phyloP scores from a whole-genome alignment of 2,888 invertebrate genomes.

The Lasius platythorax region DNA sequence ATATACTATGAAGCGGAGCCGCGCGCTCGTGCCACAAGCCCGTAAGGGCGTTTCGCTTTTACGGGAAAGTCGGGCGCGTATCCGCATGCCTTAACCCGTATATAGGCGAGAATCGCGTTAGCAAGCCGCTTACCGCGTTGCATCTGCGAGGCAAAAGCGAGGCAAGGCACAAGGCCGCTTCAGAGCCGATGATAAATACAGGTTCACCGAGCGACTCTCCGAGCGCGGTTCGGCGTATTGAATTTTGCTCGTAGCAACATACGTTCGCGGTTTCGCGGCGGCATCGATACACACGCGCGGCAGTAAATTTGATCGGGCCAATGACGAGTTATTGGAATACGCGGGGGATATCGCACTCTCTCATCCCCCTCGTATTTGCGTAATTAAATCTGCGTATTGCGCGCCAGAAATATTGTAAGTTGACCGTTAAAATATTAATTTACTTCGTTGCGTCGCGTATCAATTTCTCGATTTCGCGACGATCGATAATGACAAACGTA shows the following conservation, averaged over 20 bases:
- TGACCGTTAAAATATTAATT: constrained; percentile 30
- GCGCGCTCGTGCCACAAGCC: constrained; percentile 68
- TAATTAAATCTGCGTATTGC: constrained; percentile 35
- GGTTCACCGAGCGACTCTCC: constrained; percentile 38
- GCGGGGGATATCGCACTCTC: constrained; percentile 38
- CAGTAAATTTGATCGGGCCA: constrained; percentile 49
- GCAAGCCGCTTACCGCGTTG: constrained; percentile 68
- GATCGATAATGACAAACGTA: neutral
- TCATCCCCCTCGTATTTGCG: constrained; percentile 31
- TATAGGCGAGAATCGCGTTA: constrained; percentile 62
- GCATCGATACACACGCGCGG: constrained; percentile 40
- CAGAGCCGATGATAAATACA: constrained; percentile 55
- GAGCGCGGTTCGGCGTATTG: constrained; percentile 39
- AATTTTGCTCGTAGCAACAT: constrained; percentile 53
- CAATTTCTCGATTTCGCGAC: neutral
- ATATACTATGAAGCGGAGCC: constrained; percentile 47
- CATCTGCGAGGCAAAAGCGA: constrained; percentile 30
- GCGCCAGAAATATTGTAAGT: constrained; percentile 32
- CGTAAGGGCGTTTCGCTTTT: constrained; percentile 72
- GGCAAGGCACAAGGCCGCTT: neutral
- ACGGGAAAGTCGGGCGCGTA: constrained; percentile 56
- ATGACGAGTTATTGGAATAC: constrained; percentile 50
- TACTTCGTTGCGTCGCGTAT: neutral
- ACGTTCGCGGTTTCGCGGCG: constrained; percentile 45
- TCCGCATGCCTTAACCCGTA: constrained; percentile 66